Evolutionary conservation across 2,888 invertebrate species (phyloP).

Genomic region (Malachius bipustulatus): DNA sequence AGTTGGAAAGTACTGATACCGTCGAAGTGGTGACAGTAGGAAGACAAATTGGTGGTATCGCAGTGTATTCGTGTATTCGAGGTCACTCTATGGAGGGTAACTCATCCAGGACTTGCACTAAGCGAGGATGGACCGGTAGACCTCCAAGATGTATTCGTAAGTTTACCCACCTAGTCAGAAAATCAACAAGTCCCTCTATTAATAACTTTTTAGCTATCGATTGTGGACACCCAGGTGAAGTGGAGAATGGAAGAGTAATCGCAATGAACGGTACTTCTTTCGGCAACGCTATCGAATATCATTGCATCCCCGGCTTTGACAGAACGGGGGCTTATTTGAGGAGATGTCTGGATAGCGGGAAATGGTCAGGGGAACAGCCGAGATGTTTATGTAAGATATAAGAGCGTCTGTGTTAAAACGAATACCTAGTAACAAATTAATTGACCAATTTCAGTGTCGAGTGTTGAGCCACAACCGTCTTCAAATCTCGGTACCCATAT

Average conservation of each 20-base stretch:
- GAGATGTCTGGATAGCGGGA: constrained; percentile 71
- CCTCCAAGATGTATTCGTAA: constrained; percentile 72
- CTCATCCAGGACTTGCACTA: constrained; percentile 60
- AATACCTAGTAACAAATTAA: constrained; percentile 1
- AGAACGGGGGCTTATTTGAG: constrained; percentile 71
- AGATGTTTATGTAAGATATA: constrained; percentile 56
- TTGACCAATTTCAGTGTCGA: constrained; percentile 39
- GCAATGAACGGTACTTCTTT: constrained; percentile 77
- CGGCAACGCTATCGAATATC: constrained; percentile 78
- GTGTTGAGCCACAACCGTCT: constrained; percentile 58
- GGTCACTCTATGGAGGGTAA: constrained; percentile 73
- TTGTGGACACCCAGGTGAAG: constrained; percentile 65
- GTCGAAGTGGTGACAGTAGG: constrained; percentile 50
- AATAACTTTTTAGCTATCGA: constrained; percentile 55
- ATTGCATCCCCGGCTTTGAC: constrained; percentile 75
- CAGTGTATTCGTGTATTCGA: constrained; percentile 71
- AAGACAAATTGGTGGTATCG: constrained; percentile 65
- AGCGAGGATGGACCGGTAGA: constrained; percentile 74
- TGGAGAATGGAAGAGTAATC: constrained; percentile 78
- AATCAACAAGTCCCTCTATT: constrained; percentile 7
- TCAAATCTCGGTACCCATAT: constrained; percentile 68
- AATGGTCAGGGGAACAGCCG: constrained; percentile 82
- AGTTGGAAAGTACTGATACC: constrained; percentile 53
- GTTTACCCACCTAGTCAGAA: too few relatives aligned
- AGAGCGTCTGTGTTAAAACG: background rate